Evolutionary conservation across 2,113 vertebrate genomes (phyloP).

Genomic region (Nerophis ophidion): DNA sequence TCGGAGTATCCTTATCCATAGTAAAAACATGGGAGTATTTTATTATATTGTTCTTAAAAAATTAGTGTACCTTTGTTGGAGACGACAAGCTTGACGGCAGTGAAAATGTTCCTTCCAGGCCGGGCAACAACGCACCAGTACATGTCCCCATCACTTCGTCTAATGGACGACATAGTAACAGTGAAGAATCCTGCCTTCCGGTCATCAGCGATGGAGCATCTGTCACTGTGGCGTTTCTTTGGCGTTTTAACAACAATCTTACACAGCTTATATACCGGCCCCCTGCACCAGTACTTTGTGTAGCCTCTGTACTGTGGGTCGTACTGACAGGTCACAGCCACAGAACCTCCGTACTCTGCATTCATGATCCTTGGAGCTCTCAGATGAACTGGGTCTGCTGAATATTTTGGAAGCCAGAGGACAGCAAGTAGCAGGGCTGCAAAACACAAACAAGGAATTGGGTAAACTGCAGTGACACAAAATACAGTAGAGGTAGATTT

Average conservation of each 20-base stretch:
- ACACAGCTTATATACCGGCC: conserved; percentile 27
- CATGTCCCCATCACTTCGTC: conserved; percentile 15
- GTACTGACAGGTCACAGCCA: conserved; percentile 43
- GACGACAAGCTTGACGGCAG: conserved; percentile 23
- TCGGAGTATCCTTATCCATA: too few species aligned
- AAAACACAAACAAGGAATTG: conserved; percentile 10
- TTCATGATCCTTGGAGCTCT: conserved; percentile 33
- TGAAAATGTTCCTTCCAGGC: conserved; percentile 8
- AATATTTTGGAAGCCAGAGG: conserved; percentile 19
- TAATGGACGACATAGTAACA: conserved; percentile 44
- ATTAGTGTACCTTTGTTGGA: conserved; percentile 32
- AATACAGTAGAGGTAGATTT: neutral
- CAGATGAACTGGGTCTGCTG: conserved; percentile 22
- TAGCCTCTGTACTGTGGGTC: conserved; percentile 10
- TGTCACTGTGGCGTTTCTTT: neutral
- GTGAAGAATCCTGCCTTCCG: conserved; percentile 37
- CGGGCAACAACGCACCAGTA: conserved; percentile 60
- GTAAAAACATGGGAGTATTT: too few species aligned
- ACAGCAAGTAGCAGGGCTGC: conserved; percentile 31
- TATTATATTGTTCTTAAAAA: neutral
- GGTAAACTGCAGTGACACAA: neutral
- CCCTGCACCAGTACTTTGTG: conserved; percentile 64
- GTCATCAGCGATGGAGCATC: conserved; percentile 40
- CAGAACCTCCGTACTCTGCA: conserved; percentile 15
- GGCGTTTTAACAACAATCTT: conserved; percentile 38